Evolutionary conservation across 2,113 vertebrate species (phyloP).

Genomic region (Mus musculus): DNA sequence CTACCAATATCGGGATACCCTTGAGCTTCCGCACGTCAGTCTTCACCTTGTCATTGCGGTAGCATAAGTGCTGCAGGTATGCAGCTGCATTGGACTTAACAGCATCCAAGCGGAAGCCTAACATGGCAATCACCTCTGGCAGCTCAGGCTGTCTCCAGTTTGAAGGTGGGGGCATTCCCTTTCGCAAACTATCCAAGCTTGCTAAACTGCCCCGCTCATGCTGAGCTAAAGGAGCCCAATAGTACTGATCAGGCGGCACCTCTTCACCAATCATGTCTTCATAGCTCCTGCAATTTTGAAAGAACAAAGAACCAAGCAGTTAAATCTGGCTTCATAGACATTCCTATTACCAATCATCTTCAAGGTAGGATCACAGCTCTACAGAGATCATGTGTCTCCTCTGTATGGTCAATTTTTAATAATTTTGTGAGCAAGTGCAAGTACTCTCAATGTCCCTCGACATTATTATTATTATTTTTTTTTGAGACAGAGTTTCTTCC

Average conservation of each 20-base stretch:
- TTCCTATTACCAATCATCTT: background rate
- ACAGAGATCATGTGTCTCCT: background rate
- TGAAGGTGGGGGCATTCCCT: constrained; percentile 87
- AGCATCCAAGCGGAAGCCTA: constrained; percentile 94
- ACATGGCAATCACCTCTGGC: constrained; percentile 97
- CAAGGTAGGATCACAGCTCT: background rate
- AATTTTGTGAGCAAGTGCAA: background rate
- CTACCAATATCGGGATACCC: constrained; percentile 95
- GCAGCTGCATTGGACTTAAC: constrained; percentile 97
- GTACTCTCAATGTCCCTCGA: background rate
- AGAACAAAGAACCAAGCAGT: constrained; percentile 21
- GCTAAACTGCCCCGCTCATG: constrained; percentile 95
- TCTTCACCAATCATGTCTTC: constrained; percentile 96
- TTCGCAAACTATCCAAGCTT: constrained; percentile 95
- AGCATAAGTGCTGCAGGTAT: constrained; percentile 97
- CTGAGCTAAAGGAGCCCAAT: constrained; percentile 94
- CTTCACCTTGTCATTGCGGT: constrained; percentile 97
- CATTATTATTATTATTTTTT: background rate
- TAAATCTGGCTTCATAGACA: background rate
- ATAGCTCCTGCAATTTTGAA: constrained; percentile 90
- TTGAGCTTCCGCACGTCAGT: constrained; percentile 95
- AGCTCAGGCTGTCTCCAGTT: constrained; percentile 96
- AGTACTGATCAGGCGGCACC: constrained; percentile 92
- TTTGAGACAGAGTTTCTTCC: background rate
- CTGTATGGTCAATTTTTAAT: background rate